Base-by-base conservation (phyloP, 1,140 invertebrate genomes). In the Camponotus floridanus region DNA sequence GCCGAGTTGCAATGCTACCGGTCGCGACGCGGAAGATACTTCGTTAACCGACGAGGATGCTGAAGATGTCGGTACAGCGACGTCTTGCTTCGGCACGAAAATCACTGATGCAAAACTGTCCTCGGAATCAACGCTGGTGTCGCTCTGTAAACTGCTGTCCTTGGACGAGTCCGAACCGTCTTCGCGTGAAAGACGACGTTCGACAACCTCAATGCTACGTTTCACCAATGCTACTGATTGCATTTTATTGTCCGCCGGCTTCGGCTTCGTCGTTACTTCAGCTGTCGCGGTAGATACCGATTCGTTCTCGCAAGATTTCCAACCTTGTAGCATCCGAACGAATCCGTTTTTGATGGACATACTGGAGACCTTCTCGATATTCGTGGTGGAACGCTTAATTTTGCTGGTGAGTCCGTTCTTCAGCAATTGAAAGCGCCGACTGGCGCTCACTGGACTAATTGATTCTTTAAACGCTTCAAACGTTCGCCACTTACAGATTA, bases 51-150 rank as follows among this genome's bases (percentile, higher is more conserved):
- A 62, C 7, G 73, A 68, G 6, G 73, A 26, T 36, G 64, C 42
- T 13, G 64, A 21, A 9, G 42, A 1, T 33, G 76, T 3, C 1
- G 76, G 18, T 11, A 61, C 51, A 1, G 79, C 18, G 7, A 59
- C 65, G 80, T 96, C 96, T 85, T 95, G 95, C 92, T 97, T 97
- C 61, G 98, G 98, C 88, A 98, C 97, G 92, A 97, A 98, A 91
- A 98, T 98, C 9, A 98, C 98, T 67, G 98, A 98, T 48, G 98
- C 98, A 92, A 98, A 98, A 94, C 98, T 98, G 90, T 99, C 98
- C 94, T 99, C 98, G 2, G 98, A 98, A 93, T 99, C 98, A 3
- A 99, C 97, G 94, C 98, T 98, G 0, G 98, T 98, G 91, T 99
- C 98, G 94, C 98, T 98, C 93, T 98, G 98, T 65, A 98, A 95